phyloP scores from a whole-genome alignment of 1,140 invertebrate genomes.

The Frieseomelitta varia region DNA sequence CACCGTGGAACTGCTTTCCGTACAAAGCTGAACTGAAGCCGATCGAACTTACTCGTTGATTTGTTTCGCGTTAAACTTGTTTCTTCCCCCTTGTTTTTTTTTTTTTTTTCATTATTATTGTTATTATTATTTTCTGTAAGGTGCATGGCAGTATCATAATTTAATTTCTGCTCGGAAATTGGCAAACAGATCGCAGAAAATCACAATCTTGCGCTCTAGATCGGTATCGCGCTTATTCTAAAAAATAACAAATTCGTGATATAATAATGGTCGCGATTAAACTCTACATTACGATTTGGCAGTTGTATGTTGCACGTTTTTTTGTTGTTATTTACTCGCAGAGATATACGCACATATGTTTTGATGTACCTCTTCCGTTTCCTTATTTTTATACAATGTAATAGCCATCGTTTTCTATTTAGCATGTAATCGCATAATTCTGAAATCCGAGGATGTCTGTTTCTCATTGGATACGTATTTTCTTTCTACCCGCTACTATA shows the following conservation, averaged over 20 bases:
- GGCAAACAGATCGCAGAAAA: neutral
- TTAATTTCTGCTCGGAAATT: neutral
- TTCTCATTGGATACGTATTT: constrained; percentile 30
- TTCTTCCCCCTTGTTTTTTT: neutral
- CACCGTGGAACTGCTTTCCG: constrained; percentile 5
- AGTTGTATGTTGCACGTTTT: constrained; percentile 37
- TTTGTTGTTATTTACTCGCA: neutral
- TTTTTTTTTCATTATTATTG: neutral
- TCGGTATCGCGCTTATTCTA: constrained; percentile 27
- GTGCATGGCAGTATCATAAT: constrained; percentile 35
- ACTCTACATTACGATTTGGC: constrained; percentile 57
- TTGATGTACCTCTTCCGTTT: neutral
- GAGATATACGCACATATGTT: constrained; percentile 7
- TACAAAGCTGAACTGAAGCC: constrained; percentile 20
- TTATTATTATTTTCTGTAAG: neutral
- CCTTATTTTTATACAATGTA: constrained; percentile 51
- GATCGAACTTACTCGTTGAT: constrained; percentile 18
- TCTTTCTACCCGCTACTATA: constrained; percentile 54
- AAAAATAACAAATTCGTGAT: constrained; percentile 23
- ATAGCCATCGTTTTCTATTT: constrained; percentile 32
- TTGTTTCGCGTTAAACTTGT: neutral
- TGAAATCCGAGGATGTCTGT: constrained; percentile 33
- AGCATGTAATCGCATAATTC: constrained; percentile 39
- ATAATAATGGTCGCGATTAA: constrained; percentile 36
- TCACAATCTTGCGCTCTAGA: neutral